Evolutionary conservation across 2,113 vertebrate genomes (phyloP), one percentile per base, ranked within the genome.

Genomic region (Nesoenas mayeri): DNA sequence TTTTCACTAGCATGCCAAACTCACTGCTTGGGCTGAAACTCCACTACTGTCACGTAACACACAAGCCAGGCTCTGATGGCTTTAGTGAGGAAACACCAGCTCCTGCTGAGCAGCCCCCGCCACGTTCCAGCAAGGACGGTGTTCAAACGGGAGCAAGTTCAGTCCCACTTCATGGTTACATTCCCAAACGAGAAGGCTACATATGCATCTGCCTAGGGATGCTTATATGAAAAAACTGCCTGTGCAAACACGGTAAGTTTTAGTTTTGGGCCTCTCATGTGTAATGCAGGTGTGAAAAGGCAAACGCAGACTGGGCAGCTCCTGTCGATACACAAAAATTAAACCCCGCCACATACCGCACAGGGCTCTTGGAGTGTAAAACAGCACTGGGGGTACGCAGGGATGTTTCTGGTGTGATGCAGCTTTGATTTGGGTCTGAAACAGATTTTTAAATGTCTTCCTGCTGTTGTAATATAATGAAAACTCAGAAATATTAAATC

Each of bases 201-300:
- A 0, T 0, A 0, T 16, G 32, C 5, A 1, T 9, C 40, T 67
- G 67, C 57, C 42, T 0, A 0, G 57, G 36, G 26, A 71, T 15
- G 32, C n/a, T 18, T 9, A 15, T 3, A 6, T 5, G 21, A 54
- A n/a, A 1, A 44, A 58, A 22, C 31, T 29, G 38, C 65, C 10
- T 11, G 31, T n/a, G 53, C 62, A 54, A 80, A 67, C 1, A 1
- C 0, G 5, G 5, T 4, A 4, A 0, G 8, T 1, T 3, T 15
- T 32, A 32, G 22, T 40, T 65, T 70, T n/a, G 73, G 20, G 85
- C 10, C 15, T 70, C 65, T 40, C 15, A 3, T 5, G 26, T 21
- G 58, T 24, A 22, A 51, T 2, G 19, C 40, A 25, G 85, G 72
- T 42, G 34, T n/a, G 75, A 10, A 73, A 47, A 93, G 34, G 34